These are phyloP conservation scores for Amniataba percoides DNA, from an alignment of 2,797 vertebrate genomes.

Conservation along the genomic window DNA sequence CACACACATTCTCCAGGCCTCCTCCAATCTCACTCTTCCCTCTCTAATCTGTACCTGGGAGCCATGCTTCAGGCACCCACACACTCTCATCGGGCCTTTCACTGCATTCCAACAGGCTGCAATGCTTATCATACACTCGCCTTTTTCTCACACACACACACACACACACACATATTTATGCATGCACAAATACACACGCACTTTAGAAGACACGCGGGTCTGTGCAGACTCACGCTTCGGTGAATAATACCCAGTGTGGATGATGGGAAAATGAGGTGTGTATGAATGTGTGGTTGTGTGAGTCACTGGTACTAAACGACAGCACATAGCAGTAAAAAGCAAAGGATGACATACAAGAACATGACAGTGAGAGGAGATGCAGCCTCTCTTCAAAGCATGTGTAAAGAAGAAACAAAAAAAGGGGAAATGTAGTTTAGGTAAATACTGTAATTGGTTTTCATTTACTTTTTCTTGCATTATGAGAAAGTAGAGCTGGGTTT, in stretches of 20 bases:
- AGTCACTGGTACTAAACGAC: constrained; percentile 28
- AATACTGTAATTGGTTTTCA: no score
- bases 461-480: neutral
- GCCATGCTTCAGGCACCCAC: constrained; percentile 76
- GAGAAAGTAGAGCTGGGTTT: neutral
- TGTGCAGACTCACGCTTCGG: constrained; percentile 47
- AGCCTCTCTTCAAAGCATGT: constrained; percentile 2
- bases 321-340: constrained; percentile 39
- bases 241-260: constrained; percentile 46
- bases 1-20: constrained; percentile 65
- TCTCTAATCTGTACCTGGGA: constrained; percentile 76
- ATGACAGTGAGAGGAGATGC: constrained; percentile 28
- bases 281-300: constrained; percentile 25
- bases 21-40: constrained; percentile 51
- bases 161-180: neutral
- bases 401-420: no score
- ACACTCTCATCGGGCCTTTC: constrained; percentile 71
- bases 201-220: constrained; percentile 25
- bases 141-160: constrained; percentile 18
- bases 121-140: constrained; percentile 61
- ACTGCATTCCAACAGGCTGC: constrained; percentile 68
- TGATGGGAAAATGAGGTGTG: constrained; percentile 49
- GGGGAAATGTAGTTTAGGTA: no score
- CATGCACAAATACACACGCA: constrained; percentile 16
- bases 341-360: constrained; percentile 36